phyloP scores from a whole-genome alignment of 2,113 vertebrate genomes.

The Zosterops lateralis region DNA sequence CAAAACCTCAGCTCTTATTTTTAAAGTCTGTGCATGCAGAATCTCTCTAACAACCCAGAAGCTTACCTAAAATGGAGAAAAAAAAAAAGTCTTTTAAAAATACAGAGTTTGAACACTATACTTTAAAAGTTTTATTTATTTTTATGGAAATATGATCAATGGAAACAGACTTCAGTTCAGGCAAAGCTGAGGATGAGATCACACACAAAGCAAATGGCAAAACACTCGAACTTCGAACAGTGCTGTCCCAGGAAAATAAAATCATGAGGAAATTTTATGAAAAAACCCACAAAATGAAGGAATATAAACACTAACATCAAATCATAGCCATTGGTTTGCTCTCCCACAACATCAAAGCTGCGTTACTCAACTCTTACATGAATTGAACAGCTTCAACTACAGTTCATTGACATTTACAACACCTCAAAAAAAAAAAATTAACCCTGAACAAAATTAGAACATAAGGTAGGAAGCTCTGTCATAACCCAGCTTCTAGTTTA shows the following conservation, averaged over 20 bases:
- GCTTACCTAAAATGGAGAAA: constrained; percentile 83
- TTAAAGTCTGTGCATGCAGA: constrained; percentile 95
- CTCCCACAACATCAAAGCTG: not conserved
- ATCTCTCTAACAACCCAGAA: constrained; percentile 99
- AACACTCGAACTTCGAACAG: not conserved
- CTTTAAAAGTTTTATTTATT: not conserved
- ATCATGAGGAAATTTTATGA: not conserved
- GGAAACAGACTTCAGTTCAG: not conserved
- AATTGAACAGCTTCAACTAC: not conserved
- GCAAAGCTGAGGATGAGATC: not conserved
- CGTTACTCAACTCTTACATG: not conserved
- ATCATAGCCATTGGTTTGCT: not conserved
- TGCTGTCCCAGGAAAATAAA: not conserved
- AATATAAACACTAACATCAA: not conserved
- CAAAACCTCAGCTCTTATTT: constrained; percentile 97
- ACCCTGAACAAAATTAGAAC: not conserved
- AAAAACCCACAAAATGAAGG: not conserved
- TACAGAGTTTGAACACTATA: not conserved
- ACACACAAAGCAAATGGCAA: not conserved
- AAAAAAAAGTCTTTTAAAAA: not conserved
- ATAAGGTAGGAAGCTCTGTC: not conserved
- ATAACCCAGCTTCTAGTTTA: not conserved
- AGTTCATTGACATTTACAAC: not conserved
- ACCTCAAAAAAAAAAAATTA: not conserved
- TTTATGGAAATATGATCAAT: not conserved